Conservation (phyloP, 2,888 invertebrate species). For the Cacoxenus indagator region DNA sequence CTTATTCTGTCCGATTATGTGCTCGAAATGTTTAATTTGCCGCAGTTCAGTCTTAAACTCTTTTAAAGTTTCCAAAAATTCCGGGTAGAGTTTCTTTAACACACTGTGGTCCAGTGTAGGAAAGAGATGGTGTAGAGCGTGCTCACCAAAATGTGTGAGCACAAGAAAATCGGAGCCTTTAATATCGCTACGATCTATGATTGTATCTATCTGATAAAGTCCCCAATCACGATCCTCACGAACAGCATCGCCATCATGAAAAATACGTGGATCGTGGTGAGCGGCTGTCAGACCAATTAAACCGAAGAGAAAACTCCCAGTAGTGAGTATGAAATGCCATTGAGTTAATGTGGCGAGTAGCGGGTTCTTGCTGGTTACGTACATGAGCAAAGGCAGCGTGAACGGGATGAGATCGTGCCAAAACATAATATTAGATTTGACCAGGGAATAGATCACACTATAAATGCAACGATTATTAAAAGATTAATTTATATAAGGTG, state of each 20-base stretch:
- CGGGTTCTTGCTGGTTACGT: constrained; percentile 54
- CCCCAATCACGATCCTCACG: constrained; percentile 78
- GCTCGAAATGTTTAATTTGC: constrained; percentile 73
- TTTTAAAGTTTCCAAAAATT: constrained; percentile 59
- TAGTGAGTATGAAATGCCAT: constrained; percentile 74
- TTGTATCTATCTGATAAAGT: constrained; percentile 79
- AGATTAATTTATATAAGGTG: neutral
- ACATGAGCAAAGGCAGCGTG: constrained; percentile 68
- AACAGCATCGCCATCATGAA: constrained; percentile 81
- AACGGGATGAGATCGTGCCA: constrained; percentile 70
- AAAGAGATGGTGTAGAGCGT: constrained; percentile 83
- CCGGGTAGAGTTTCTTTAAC: constrained; percentile 77
- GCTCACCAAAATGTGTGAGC: constrained; percentile 82
- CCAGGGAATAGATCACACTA: constrained; percentile 46
- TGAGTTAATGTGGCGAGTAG: constrained; percentile 39
- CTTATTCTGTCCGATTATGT: constrained; percentile 77
- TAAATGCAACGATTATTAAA: neutral
- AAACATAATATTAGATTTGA: constrained; percentile 49
- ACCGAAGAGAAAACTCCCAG: constrained; percentile 75
- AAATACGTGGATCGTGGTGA: constrained; percentile 83
- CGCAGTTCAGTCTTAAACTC: constrained; percentile 60
- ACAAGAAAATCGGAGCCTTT: constrained; percentile 77
- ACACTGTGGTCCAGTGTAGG: constrained; percentile 84
- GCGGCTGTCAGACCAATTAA: constrained; percentile 79
- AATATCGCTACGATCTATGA: constrained; percentile 79